A percentile compares a stretch with the other conserved stretches of the same genome.
Conservation (phyloP, 2,797 vertebrate genomes). For the Dendrocincla fuliginosa region DNA sequence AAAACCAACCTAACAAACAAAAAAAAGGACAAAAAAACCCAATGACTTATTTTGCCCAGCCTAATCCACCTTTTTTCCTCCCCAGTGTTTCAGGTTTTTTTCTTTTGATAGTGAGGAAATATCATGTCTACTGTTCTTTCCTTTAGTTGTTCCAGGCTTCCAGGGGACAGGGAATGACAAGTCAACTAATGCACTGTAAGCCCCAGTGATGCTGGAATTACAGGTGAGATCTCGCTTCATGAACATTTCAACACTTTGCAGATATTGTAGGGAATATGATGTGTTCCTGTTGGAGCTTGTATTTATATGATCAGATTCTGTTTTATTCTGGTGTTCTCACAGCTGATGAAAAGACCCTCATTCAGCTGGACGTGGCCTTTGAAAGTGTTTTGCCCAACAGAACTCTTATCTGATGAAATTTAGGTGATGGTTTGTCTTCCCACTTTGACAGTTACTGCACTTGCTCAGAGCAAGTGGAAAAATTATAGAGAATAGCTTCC, state of each 20-base stretch:
- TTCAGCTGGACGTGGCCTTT: background rate
- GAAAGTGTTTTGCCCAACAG: background rate
- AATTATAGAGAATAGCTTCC: background rate
- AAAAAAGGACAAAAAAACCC: too few relatives aligned
- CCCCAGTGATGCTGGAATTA: background rate
- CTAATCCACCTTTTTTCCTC: background rate
- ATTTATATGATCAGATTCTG: background rate
- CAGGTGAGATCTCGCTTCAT: background rate
- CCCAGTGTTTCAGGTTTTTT: background rate
- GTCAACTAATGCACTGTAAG: rapidly evolving
- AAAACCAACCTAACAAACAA: too few relatives aligned
- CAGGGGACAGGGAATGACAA: background rate
- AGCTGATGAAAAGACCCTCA: background rate
- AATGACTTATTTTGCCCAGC: background rate
- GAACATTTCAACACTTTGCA: background rate
- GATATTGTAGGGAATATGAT: background rate
- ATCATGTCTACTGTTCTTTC: background rate
- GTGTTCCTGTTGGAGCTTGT: background rate
- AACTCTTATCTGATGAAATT: background rate
- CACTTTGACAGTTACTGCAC: background rate
- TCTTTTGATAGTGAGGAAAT: background rate
- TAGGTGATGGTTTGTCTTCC: background rate
- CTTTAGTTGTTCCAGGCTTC: background rate
- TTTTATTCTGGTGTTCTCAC: background rate
- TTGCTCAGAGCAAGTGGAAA: background rate